Evolutionary conservation across 2,113 vertebrate genomes (phyloP).

Genomic region (Plestiodon gilberti): DNA sequence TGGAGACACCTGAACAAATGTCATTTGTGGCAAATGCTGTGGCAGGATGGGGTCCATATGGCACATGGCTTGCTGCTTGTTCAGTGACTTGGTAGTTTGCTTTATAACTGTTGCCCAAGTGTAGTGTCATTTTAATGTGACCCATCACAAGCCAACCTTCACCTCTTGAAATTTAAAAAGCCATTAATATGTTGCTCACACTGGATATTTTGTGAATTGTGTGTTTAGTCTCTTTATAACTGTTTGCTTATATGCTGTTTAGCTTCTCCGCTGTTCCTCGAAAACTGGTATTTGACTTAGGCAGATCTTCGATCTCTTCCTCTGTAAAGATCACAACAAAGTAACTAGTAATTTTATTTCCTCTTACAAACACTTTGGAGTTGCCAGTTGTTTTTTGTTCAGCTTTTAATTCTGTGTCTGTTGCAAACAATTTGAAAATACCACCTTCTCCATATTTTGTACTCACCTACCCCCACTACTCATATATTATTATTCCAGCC

Average conservation of each 20-base stretch:
- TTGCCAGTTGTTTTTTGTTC: slow-evolving; percentile 19
- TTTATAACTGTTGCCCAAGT: not conserved
- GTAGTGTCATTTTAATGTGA: slow-evolving; percentile 8
- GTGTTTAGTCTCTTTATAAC: slow-evolving; percentile 28
- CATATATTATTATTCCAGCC: not conserved
- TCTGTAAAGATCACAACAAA: slow-evolving; percentile 44
- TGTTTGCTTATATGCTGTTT: slow-evolving; percentile 39
- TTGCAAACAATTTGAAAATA: not conserved
- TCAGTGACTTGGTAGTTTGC: not conserved
- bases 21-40: not conserved
- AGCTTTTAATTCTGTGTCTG: slow-evolving; percentile 19
- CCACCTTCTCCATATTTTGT: not conserved
- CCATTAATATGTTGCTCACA: slow-evolving; percentile 9
- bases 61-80: not conserved
- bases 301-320: slow-evolving; percentile 35
- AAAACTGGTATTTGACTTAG: slow-evolving; percentile 46
- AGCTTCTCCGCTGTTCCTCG: slow-evolving; percentile 32
- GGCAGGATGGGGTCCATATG: not conserved
- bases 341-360: slow-evolving; percentile 44
- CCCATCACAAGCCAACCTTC: not conserved
- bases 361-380: slow-evolving; percentile 30
- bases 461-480: not conserved
- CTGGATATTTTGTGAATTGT: slow-evolving; percentile 7
- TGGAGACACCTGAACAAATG: not conserved
- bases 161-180: slow-evolving; percentile 13